Evolutionary conservation across 2,888 invertebrate species (phyloP).

Genomic region (Patella pellucida): DNA sequence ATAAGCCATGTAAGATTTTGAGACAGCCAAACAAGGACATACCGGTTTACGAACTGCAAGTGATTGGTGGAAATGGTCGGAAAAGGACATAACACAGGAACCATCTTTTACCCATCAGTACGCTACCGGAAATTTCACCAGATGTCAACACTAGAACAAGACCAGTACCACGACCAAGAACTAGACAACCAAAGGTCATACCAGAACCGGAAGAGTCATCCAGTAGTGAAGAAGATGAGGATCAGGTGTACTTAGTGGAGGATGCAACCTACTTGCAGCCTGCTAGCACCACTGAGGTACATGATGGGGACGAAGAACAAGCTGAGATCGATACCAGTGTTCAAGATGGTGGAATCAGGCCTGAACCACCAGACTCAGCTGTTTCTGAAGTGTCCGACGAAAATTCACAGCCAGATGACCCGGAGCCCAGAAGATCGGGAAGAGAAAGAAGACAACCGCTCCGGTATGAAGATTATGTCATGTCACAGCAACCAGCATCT

Average conservation of each 20-base stretch:
- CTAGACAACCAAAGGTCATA: neutral
- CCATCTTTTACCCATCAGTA: neutral
- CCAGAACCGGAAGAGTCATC: constrained; percentile 1
- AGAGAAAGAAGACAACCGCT: too few species aligned
- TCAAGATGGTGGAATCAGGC: too few species aligned
- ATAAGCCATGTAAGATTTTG: too few species aligned
- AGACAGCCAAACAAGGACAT: too few species aligned
- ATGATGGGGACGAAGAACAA: neutral
- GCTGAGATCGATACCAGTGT: too few species aligned
- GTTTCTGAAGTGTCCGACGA: too few species aligned
- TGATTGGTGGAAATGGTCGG: neutral
- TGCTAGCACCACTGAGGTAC: neutral
- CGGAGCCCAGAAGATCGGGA: too few species aligned
- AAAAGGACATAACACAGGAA: neutral
- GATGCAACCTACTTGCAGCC: constrained; percentile 2
- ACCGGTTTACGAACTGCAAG: too few species aligned
- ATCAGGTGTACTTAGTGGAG: neutral
- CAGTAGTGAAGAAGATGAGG: constrained; percentile 1
- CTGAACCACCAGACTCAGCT: too few species aligned
- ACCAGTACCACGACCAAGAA: constrained; percentile 6
- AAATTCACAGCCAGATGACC: too few species aligned
- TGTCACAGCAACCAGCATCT: too few species aligned
- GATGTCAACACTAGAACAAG: neutral
- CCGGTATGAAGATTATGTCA: too few species aligned
- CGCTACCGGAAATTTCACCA: neutral